phyloP scores from a whole-genome alignment of 2,888 invertebrate genomes.

The Ophion slaviceki region DNA sequence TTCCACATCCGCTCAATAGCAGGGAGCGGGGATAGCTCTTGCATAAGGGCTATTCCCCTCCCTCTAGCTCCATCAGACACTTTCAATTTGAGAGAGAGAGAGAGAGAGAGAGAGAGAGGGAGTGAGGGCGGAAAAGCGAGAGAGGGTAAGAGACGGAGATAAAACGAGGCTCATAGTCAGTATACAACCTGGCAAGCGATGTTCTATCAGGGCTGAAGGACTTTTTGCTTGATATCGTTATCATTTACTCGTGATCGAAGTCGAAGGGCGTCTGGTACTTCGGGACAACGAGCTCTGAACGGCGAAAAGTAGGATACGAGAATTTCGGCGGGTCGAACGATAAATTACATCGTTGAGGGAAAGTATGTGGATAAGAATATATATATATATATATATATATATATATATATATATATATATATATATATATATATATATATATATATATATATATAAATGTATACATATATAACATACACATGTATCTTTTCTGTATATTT shows the following conservation, averaged over 20 bases:
- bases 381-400: not conserved
- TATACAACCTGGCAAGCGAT: slow-evolving; percentile 2
- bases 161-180: not conserved
- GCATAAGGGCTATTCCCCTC: too few relatives aligned
- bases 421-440: too few relatives aligned
- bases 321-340: slow-evolving; percentile 66
- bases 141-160: too few relatives aligned
- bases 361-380: slow-evolving; percentile 47
- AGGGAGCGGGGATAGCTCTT: too few relatives aligned
- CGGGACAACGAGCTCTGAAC: slow-evolving; percentile 10
- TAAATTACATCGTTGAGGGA: slow-evolving; percentile 76
- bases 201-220: slow-evolving; percentile 10
- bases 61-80: too few relatives aligned
- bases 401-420: too few relatives aligned
- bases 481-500: too few relatives aligned
- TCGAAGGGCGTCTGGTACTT: not conserved
- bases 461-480: too few relatives aligned
- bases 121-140: too few relatives aligned
- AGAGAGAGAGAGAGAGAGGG: too few relatives aligned
- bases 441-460: too few relatives aligned
- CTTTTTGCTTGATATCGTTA: slow-evolving; percentile 55
- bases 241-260: slow-evolving; percentile 49
- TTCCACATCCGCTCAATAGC: not conserved
- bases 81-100: too few relatives aligned
- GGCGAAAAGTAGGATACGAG: slow-evolving; percentile 42